Evolutionary conservation across 2,888 invertebrate species (phyloP).

Genomic region (Bruchidius siliquastri): DNA sequence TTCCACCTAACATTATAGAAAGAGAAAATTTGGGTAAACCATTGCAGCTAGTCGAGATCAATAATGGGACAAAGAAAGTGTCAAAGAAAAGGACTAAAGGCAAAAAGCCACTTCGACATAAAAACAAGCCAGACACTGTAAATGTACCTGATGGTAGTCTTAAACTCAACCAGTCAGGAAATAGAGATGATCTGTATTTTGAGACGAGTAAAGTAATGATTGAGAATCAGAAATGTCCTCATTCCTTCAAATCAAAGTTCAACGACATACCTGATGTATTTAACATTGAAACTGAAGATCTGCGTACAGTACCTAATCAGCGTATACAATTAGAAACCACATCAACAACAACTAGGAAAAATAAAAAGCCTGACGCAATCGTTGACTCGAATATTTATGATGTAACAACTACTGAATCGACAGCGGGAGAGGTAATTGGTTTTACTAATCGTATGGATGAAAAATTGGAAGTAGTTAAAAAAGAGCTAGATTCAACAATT

Average conservation of each 20-base stretch:
- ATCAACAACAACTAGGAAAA: background rate
- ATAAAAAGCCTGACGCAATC: background rate
- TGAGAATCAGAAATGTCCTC: background rate
- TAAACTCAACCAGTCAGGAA: background rate
- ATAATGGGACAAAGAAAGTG: background rate
- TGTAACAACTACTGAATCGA: too few relatives aligned
- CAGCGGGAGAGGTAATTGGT: background rate
- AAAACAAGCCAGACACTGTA: background rate
- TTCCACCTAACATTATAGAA: slow-evolving; percentile 29
- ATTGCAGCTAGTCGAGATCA: background rate
- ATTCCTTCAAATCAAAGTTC: too few relatives aligned
- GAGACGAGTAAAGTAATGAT: background rate
- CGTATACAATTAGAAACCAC: background rate
- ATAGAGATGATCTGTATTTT: background rate
- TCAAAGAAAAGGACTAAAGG: background rate
- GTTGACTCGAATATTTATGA: background rate
- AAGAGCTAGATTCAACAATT: background rate
- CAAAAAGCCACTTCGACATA: background rate
- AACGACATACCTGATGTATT: background rate
- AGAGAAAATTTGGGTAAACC: slow-evolving; percentile 13
- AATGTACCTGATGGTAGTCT: background rate
- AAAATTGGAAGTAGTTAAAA: background rate
- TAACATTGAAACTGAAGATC: background rate
- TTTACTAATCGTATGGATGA: background rate
- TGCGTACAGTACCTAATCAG: background rate